A percentile compares a stretch with the other conserved stretches of the same genome.
Evolutionary conservation across 2,797 vertebrate genomes (phyloP).

Genomic region (Buceros bicornis): DNA sequence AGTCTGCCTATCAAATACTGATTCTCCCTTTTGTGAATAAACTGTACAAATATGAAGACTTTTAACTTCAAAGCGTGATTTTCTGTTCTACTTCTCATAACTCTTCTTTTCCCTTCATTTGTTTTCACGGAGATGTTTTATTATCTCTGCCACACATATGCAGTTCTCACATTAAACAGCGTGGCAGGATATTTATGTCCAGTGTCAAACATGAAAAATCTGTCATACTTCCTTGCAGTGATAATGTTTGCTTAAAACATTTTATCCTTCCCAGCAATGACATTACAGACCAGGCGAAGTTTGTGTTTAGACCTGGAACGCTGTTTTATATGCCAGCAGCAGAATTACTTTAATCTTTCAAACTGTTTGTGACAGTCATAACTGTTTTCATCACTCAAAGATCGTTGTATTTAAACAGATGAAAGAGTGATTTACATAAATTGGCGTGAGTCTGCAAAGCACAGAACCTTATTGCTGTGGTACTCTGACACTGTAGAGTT

Average conservation of each 20-base stretch:
- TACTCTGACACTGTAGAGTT: constrained; percentile 30
- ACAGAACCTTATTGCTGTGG: constrained; percentile 50
- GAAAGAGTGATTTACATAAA: constrained; percentile 69
- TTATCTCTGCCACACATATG: constrained; percentile 59
- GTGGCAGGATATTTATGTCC: constrained; percentile 70
- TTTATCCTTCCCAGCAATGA: constrained; percentile 52
- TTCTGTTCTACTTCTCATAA: not conserved
- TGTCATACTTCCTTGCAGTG: constrained; percentile 49
- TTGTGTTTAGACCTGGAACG: constrained; percentile 37
- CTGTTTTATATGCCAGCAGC: constrained; percentile 60
- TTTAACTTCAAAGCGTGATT: constrained; percentile 57
- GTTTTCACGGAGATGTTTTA: constrained; percentile 68
- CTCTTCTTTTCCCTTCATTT: constrained; percentile 50
- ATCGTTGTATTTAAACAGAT: constrained; percentile 64
- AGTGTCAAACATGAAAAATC: constrained; percentile 60
- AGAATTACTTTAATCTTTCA: constrained; percentile 74
- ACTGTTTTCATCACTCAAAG: constrained; percentile 70
- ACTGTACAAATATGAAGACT: constrained; percentile 18
- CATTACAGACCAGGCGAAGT: constrained; percentile 46
- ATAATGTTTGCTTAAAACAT: constrained; percentile 62
- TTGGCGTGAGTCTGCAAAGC: constrained; percentile 26
- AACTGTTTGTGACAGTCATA: constrained; percentile 73
- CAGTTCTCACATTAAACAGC: constrained; percentile 57
- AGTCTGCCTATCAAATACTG: constrained; percentile 10
- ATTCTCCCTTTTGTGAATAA: constrained; percentile 21